Base-by-base conservation (phyloP, 2,113 vertebrate species). In the Gyps fulvus region DNA sequence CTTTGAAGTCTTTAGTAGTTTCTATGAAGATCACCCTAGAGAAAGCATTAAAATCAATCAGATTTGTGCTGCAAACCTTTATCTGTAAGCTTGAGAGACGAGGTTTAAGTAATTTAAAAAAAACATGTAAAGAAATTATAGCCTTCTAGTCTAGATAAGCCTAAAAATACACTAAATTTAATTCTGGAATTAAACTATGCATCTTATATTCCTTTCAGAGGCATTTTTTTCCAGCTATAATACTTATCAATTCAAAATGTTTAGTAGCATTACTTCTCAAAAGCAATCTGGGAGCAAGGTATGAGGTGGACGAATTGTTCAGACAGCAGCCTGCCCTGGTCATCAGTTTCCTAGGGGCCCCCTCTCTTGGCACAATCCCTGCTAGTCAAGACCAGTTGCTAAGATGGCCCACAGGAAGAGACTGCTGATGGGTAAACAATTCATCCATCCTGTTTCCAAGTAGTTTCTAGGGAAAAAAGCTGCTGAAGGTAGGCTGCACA, bases 41-140 rank as follows among this genome's bases (percentile, higher is more conserved):
- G 58, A 97, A 97, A 96, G 86, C 59, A 98, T 96, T 95, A 96
- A 90, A 96, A 88, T 93, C 40, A 86, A 73, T 98, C 76, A 98
- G 89, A 96, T 91, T 87, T 67, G 23, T 92, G 61, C 55, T 86
- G 47, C 50, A 94, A 95, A 87, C 26, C 36, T 96, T 96, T 90
- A 93, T 23, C 69, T 81, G 49, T 27, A 72, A 90, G 77, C 85
- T 49, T 34, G 21, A 90, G 63, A 72, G 61, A 58, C 14, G 36
- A 71, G 20, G 40, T 61, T 83, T 62, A 95, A 90, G 27, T 69
- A 59, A 62, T 38, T 59, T 34, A 83, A 65, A 52, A 82, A 52
- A 72, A 73, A 57, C 8, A 47, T 14, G 22, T 19, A 38, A 76
- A 70, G 52, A 83, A 93, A 77, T 42, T 3, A 43, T 2, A 81